These are phyloP conservation scores for Acanthacorydalis orientalis DNA, from an alignment of 2,888 invertebrate genomes.

Conservation along the genomic window DNA sequence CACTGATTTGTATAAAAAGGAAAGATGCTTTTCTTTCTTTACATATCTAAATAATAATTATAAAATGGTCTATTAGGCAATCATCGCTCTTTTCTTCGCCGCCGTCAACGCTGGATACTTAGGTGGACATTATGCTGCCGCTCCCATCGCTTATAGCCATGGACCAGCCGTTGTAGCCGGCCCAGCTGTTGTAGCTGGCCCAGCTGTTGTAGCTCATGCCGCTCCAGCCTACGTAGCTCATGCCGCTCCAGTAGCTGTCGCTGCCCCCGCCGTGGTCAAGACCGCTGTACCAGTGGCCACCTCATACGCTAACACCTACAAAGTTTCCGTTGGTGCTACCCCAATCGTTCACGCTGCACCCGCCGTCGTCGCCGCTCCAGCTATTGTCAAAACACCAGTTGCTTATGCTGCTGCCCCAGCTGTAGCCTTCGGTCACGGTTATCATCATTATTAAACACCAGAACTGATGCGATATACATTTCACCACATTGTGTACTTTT, in stretches of 20 bases:
- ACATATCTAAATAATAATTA: conserved; percentile 1
- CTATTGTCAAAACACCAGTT: not conserved
- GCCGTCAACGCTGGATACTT: conserved; percentile 25
- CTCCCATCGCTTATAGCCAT: conserved; percentile 16
- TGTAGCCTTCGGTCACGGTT: not conserved
- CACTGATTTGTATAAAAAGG: not conserved
- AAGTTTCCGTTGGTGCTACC: conserved; percentile 24
- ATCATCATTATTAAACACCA: not conserved
- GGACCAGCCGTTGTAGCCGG: conserved; percentile 13
- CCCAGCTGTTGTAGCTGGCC: not conserved
- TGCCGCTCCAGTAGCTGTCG: conserved; percentile 20
- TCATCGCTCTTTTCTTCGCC: conserved; percentile 27
- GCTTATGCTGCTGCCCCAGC: conserved; percentile 1
- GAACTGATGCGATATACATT: too few species aligned
- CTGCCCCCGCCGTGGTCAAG: conserved; percentile 26
- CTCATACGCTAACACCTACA: conserved; percentile 47
- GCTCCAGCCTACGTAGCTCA: conserved; percentile 20
- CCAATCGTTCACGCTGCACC: conserved; percentile 15
- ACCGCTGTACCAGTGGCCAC: conserved; percentile 39
- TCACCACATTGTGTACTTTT: too few species aligned
- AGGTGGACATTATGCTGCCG: conserved; percentile 8
- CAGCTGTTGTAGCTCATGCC: conserved; percentile 1
- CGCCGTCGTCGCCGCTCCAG: conserved; percentile 7
- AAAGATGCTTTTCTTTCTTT: not conserved
- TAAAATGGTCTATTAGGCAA: conserved; percentile 13